Conservation (phyloP, 2,888 invertebrate genomes). For the Agrochola lychnidis region DNA sequence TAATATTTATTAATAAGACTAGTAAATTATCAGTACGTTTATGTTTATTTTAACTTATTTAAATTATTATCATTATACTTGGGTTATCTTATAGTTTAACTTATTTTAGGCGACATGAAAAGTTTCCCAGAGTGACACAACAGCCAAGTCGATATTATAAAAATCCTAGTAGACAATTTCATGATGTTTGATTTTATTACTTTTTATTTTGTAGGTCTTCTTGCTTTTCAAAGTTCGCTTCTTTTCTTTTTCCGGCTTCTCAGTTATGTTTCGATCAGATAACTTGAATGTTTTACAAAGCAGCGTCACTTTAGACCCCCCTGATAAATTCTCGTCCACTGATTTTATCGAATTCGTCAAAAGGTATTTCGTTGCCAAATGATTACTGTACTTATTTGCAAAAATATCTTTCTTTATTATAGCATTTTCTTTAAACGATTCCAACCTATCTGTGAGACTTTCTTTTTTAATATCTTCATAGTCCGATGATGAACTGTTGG, state of each 20-base stretch:
- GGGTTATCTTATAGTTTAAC: neutral
- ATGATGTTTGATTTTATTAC: conserved; percentile 33
- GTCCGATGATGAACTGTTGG: conserved; percentile 72
- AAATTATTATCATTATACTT: neutral
- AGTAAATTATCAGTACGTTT: neutral
- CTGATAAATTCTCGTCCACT: conserved; percentile 82
- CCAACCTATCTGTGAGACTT: conserved; percentile 44
- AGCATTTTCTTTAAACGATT: conserved; percentile 65
- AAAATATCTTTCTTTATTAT: conserved; percentile 75
- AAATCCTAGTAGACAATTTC: conserved; percentile 32
- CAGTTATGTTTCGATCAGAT: conserved; percentile 73
- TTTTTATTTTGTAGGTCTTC: conserved; percentile 47
- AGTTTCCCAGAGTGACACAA: neutral
- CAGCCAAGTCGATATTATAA: neutral
- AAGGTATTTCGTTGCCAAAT: conserved; percentile 82
- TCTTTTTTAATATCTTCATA: conserved; percentile 73
- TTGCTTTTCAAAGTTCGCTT: conserved; percentile 51
- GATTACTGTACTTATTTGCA: conserved; percentile 78
- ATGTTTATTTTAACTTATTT: neutral
- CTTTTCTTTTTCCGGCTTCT: conserved; percentile 58
- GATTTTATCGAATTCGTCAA: conserved; percentile 84
- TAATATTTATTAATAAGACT: neutral
- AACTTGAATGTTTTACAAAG: conserved; percentile 87
- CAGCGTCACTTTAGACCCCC: conserved; percentile 85
- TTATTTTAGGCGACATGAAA: neutral